Conservation (phyloP, 2,113 vertebrate species). For the Tychaedon coryphoeus region DNA sequence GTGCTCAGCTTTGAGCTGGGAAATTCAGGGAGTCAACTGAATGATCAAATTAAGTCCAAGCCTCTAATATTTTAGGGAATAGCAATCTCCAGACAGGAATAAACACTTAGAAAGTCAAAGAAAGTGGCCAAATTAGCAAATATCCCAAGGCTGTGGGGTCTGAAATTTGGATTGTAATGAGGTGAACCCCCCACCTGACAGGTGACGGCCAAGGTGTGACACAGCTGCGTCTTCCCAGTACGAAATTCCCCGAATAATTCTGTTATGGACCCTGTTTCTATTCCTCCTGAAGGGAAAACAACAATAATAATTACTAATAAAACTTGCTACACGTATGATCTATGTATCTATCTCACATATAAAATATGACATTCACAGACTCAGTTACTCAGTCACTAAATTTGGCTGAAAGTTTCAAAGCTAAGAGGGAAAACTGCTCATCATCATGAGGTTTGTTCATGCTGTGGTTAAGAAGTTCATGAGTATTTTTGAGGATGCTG, state of each 20-base stretch:
- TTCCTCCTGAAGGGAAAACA: slow-evolving; percentile 78
- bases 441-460: not conserved
- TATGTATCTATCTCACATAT: not conserved
- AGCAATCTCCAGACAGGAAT: not conserved
- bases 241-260: slow-evolving; percentile 98
- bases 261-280: slow-evolving; percentile 97
- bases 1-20: not conserved
- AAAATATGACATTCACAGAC: not conserved
- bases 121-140: not conserved
- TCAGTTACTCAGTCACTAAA: not conserved
- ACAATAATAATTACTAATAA: not conserved
- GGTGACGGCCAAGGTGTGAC: slow-evolving; percentile 94
- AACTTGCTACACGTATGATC: not conserved
- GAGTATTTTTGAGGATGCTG: not conserved
- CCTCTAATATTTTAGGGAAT: not conserved
- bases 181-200: slow-evolving; percentile 82
- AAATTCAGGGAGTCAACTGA: not conserved
- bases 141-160: too few species aligned
- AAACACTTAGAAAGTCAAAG: not conserved
- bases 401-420: not conserved
- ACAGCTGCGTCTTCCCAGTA: slow-evolving; percentile 96
- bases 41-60: not conserved
- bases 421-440: not conserved
- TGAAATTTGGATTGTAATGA: fast-evolving
- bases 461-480: not conserved